Base-by-base conservation (phyloP, 2,113 vertebrate genomes). In the Morone chrysops region DNA sequence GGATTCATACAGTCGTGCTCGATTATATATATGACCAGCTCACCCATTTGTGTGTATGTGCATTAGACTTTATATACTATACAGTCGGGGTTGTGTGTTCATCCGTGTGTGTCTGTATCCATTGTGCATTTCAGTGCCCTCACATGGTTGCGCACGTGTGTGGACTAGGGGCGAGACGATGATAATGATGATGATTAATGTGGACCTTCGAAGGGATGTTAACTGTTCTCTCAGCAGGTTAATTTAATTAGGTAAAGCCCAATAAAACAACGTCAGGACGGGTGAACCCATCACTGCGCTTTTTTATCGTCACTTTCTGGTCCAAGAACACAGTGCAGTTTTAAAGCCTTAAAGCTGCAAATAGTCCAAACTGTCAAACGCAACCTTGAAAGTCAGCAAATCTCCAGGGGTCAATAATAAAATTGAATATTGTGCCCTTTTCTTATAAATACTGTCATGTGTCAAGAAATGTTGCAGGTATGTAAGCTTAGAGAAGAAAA, bases 1-100 rank as follows among this genome's bases (percentile, higher is more conserved):
- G 76, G 40, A 40, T 77, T 47, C 67, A 61, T 22, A 40, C 68
- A 63, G 25, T 43, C 57, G 5, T 69, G 36, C 48, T 48, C 57
- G 43, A 73, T 77, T 43, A 22, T 36, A 14, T n/a, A 9, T 41
- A 62, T 48, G 70, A 82, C 38, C 63, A 75, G 75, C 70, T 82
- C 63, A 82, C 13, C 48, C 20, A 14, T 72, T 11, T 47, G 38
- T 74, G 53, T 70, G 60, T 70, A 8, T 61, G 40, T 70, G 56
- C 66, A 45, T 62, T 2, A 16, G 51, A 9, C 9, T 57, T 11
- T 20, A 54, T 36, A 5, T 36, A 14, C 51, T 5, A 3, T 8
- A 63, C 20, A 41, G 60, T 31, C 8, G 38, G 9, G 50, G 4
- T 8, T 22, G 63, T 78, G 43, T 18, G 61, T 43, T 65, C 50